Percentiles rank a stretch among this genome's conserved stretches.
Evolutionary conservation across 2,888 invertebrate species (phyloP).

Genomic region (Metacarcinus magister): DNA sequence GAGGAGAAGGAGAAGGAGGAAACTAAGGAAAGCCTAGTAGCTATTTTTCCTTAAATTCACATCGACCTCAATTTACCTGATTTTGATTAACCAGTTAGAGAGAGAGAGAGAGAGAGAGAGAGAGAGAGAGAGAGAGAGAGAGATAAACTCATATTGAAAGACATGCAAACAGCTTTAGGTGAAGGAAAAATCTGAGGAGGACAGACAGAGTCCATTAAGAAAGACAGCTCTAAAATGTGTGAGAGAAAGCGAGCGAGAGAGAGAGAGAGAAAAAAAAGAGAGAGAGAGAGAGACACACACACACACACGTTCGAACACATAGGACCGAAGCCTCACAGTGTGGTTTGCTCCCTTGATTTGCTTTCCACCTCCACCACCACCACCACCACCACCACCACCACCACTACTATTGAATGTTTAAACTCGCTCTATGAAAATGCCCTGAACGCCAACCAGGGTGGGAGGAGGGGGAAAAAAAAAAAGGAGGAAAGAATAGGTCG

Average conservation of each 20-base stretch:
- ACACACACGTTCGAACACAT: not conserved
- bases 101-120: conserved; percentile 18
- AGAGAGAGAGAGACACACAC: not conserved
- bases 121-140: conserved; percentile 3
- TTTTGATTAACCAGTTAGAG: not conserved
- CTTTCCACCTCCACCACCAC: not conserved
- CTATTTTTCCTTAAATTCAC: too few relatives aligned
- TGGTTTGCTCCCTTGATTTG: too few relatives aligned
- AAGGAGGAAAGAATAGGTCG: not conserved
- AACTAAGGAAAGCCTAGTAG: too few relatives aligned
- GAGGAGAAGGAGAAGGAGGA: too few relatives aligned
- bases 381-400: not conserved
- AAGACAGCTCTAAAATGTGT: not conserved
- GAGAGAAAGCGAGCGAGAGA: conserved; percentile 1
- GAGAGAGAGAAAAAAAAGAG: not conserved
- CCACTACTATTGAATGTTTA: not conserved
- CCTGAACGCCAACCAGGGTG: not conserved
- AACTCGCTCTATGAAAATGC: not conserved
- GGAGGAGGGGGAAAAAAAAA: not conserved
- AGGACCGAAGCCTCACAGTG: not conserved
- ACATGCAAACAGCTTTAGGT: conserved; percentile 26
- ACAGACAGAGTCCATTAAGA: conserved; percentile 19
- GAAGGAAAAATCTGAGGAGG: conserved; percentile 12
- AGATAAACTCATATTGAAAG: not conserved
- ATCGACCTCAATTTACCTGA: too few relatives aligned